Evolutionary conservation across 1,140 invertebrate genomes (phyloP).

Genomic region (Nilaparvata lugens): DNA sequence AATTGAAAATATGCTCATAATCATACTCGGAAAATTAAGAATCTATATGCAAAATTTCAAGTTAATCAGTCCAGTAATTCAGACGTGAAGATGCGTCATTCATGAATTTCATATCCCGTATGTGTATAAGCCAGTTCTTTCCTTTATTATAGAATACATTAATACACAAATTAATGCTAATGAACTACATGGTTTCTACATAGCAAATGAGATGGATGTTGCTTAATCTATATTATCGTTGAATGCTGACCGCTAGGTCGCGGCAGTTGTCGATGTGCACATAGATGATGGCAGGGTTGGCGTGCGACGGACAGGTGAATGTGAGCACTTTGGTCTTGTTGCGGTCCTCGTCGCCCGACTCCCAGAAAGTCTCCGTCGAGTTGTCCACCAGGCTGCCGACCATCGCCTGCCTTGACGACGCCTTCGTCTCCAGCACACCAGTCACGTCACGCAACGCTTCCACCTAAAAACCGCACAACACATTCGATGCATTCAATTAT

Average conservation of each 20-base stretch:
- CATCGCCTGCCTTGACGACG: conserved; percentile 90
- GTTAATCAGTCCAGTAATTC: no score
- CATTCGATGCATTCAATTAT: conserved; percentile 23
- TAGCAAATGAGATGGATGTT: no score
- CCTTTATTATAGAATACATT: no score
- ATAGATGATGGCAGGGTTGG: conserved; percentile 58
- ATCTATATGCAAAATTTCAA: no score
- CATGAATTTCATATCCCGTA: no score
- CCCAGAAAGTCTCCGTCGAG: conserved; percentile 98
- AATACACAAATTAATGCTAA: no score
- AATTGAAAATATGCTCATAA: no score
- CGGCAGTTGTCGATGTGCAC: conserved; percentile 90
- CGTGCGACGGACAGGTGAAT: conserved; percentile 44
- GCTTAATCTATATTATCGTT: not conserved
- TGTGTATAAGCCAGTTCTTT: no score
- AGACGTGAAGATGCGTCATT: no score
- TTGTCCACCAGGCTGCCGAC: conserved; percentile 84
- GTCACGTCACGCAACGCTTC: conserved; percentile 67
- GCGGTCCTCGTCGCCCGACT: conserved; percentile 92
- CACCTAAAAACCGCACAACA: conserved; percentile 39
- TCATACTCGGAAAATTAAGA: no score
- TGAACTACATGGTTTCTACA: no score
- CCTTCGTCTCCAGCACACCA: conserved; percentile 63
- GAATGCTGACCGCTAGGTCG: conserved; percentile 65
- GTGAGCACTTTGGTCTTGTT: conserved; percentile 80